Evolutionary conservation across 2,113 vertebrate genomes (phyloP), one percentile per base, ranked within the genome.

Genomic region (Charina bottae): DNA sequence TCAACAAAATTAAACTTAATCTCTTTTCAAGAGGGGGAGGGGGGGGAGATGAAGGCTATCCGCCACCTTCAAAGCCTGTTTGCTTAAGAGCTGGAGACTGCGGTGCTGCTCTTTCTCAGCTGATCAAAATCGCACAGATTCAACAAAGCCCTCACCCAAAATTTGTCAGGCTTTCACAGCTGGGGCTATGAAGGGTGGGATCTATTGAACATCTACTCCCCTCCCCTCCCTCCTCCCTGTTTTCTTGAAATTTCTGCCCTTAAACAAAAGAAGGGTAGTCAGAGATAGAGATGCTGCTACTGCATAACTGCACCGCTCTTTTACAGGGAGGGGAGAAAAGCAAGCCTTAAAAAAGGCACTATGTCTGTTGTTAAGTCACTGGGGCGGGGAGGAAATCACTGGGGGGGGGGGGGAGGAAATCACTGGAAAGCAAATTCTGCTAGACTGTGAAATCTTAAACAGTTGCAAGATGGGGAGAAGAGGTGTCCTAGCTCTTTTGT

Each of bases 241-340:
- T 83, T 92, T 83, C 93, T 89, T 93, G 93, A 96, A 85, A 96
- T 94, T 91, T 94, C 92, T 94, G 95, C 60, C 90, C 92, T 95
- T 89, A 92, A 90, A 96, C 96, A 96, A 95, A 95, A 96, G 96
- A 88, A 2, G 88, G 60, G 87, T 90, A 53, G 19, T 15, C 4
- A 1, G 83, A 55, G 59, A 90, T 23, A 19, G 59, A 58, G 49
- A 15, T 15, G 37, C 42, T 72, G 33, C 24, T 42, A 37, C 72
- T 7, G 72, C 90, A 83, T 58, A 26, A 78, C 58, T 68, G 15
- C 42, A 6, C 23, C 28, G 59, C 26, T 33, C 4, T 28, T 60
- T 59, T 12, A 33, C 23, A 28, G 33, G 54, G 13, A 23, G 2
- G 19, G 15, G 33, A 15, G 37, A 8, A 15, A 23, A 56, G 11